Percentiles rank a stretch among this genome's conserved stretches.
Evolutionary conservation across 1,140 invertebrate genomes (phyloP).

Genomic region (Oryctes rhinoceros): DNA sequence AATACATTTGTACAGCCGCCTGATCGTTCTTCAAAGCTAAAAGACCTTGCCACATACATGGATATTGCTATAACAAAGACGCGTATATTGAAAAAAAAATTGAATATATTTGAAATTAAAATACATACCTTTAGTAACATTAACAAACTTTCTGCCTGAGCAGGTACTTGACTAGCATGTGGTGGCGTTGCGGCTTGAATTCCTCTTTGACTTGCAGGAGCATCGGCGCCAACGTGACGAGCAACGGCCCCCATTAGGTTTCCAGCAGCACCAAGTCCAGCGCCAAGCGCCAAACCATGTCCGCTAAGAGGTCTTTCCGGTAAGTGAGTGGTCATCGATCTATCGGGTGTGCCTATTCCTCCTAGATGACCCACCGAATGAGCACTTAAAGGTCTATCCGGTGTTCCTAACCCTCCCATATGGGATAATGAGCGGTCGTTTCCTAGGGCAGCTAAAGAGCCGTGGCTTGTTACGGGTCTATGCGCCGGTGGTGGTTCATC

Average conservation of each 20-base stretch:
- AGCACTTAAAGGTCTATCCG: conserved; percentile 49
- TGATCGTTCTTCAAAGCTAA: conserved; percentile 95
- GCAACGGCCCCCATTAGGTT: conserved; percentile 62
- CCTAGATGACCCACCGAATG: conserved; percentile 40
- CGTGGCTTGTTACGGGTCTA: conserved; percentile 63
- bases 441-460: conserved; percentile 57
- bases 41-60: conserved; percentile 96
- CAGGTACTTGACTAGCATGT: conserved; percentile 76
- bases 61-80: conserved; percentile 74
- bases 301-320: conserved; percentile 46
- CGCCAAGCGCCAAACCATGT: conserved; percentile 49
- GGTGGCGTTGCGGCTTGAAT: conserved; percentile 73
- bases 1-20: conserved; percentile 97
- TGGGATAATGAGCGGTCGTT: conserved; percentile 59
- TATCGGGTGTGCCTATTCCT: conserved; percentile 46
- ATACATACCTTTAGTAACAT: conserved; percentile 72
- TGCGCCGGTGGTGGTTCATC: conserved; percentile 72
- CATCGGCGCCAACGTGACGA: conserved; percentile 63
- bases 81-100: no score
- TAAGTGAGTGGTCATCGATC: conserved; percentile 48
- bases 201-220: conserved; percentile 65
- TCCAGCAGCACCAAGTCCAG: conserved; percentile 57
- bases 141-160: conserved; percentile 80
- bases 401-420: conserved; percentile 57
- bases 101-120: not conserved